Evolutionary conservation across 2,888 invertebrate genomes (phyloP).

Genomic region (Limnephilus lunatus): DNA sequence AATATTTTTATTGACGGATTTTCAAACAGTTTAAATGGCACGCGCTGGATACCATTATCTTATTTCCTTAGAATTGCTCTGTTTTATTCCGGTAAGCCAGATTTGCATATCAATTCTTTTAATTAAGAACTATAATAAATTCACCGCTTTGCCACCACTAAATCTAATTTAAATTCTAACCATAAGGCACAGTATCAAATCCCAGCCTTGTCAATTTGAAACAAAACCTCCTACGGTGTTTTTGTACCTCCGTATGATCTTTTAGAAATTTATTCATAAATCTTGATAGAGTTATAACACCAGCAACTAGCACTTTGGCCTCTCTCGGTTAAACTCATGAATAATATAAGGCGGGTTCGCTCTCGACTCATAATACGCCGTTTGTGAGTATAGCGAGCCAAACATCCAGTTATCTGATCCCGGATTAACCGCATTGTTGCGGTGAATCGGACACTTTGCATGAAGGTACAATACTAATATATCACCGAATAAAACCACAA

Average conservation of each 20-base stretch:
- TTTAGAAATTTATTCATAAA: slow-evolving; percentile 64
- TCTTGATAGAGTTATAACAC: slow-evolving; percentile 64
- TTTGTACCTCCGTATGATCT: slow-evolving; percentile 50
- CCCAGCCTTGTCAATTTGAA: slow-evolving; percentile 41
- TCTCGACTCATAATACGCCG: not conserved
- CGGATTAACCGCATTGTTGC: slow-evolving; percentile 40
- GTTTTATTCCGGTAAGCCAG: not conserved
- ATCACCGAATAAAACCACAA: not conserved
- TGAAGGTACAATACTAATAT: not conserved
- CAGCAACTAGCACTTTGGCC: slow-evolving; percentile 57
- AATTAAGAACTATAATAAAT: not conserved
- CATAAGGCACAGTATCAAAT: slow-evolving; percentile 37
- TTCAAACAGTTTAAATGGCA: not conserved
- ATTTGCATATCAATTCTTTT: not conserved
- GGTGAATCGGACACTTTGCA: slow-evolving; percentile 4
- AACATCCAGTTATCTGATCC: slow-evolving; percentile 40
- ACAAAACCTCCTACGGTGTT: slow-evolving; percentile 50
- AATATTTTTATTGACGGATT: not conserved
- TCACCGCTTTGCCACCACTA: not conserved
- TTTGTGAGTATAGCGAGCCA: not conserved
- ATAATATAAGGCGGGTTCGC: slow-evolving; percentile 56
- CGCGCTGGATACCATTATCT: not conserved
- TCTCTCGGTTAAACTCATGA: slow-evolving; percentile 60
- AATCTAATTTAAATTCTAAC: slow-evolving; percentile 52
- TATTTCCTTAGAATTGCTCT: not conserved